Base-by-base conservation (phyloP, 2,888 invertebrate species). In the Polyommatus iphigenia region DNA sequence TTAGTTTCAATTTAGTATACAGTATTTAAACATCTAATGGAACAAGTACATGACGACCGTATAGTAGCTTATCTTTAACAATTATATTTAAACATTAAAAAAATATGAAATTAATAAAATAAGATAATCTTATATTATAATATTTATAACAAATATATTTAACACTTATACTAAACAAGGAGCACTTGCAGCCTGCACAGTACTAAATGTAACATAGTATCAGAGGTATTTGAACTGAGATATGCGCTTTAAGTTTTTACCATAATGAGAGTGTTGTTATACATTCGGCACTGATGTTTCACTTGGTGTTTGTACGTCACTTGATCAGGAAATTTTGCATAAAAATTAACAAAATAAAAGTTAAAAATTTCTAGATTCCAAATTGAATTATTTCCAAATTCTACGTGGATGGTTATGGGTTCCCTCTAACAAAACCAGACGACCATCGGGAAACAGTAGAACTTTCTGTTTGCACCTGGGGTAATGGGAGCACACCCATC, bases 391-490 rank as follows among this genome's bases (percentile, higher is more conserved):
- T 62, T 62, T 15, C 24, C 24, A 18, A 67, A 67, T 29, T 24
- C 29, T 67, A 29, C 57, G 76, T 7, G 18, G 20, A 32, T 76
- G 76, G 57, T 54, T 29, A 29, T 76, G 76, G 10, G 8, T 57
- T 18, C 29, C 50, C 57, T 54, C 18, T 24, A 57, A 32, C 20
- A 50, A 57, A 32, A 57, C 78, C 0, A 84, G 78, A 3, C 78
- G 81, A 0, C 80, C 81, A 0, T 81, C 78, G 0, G 50, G 4
- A 24, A 82, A 78, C 15, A 86, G 36, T 41, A 77, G 83, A 13
- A 88, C 15, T 77, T 83, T 86, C 0, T 86, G 87, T 20, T 83
- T 86, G 77, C 88, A 88, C 0, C 80, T 76, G 0, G 71, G 77
- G 8, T 62, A 13, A 36, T 79, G 81, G 1, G 80, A 84, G 73